Evolutionary conservation across 2,888 invertebrate genomes (phyloP), one percentile per base, ranked within the genome.

Genomic region (Eristalis intricaria): DNA sequence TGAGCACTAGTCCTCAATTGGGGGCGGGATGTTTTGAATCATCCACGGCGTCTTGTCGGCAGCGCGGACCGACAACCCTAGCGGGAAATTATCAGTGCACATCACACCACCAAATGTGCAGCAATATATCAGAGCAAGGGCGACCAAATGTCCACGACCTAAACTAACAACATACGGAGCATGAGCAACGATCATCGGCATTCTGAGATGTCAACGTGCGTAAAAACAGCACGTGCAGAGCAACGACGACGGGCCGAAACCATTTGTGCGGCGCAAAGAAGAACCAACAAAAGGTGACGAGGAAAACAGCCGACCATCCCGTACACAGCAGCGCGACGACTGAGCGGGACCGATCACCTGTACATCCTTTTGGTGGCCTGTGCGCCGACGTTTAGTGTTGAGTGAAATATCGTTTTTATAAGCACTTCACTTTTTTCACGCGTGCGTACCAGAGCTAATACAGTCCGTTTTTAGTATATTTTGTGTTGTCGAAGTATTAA

Each of bases 1-100:
- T 74, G 65, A 58, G 65, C 40, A 38, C 74, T 1, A 58, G 35
- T 23, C 71, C 19, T 43, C 71, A 71, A 61, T 61, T 71, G 71
- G 71, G 61, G 71, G 70, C 32, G 71, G 61, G 13, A 61, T 61
- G 71, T 71, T n/a, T 32, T 26, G 43, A 43, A n/a, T n/a, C 19
- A 43, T 43, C 43, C n/a, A 43, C n/a, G 43, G n/a, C 43, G n/a
- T 43, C n/a, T 7, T 43, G 7, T 43, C 43, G 43, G 43, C n/a
- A n/a, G 43, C 19, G n/a, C 15, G 15, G n/a, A 43, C 26, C 23
- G 29, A 26, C 13, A 22, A 61, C 60, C 60, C 60, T 60, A 60
- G 60, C 60, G 26, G 60, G 60, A 60, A 60, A 26, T 60, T 26
- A 60, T 60, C 60, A 23, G 60, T 26, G 5, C 60, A 60, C 26